A percentile compares a stretch with the other conserved stretches of the same genome.
Evolutionary conservation across 2,797 vertebrate genomes (phyloP).

Genomic region (Trematomus bernacchii): DNA sequence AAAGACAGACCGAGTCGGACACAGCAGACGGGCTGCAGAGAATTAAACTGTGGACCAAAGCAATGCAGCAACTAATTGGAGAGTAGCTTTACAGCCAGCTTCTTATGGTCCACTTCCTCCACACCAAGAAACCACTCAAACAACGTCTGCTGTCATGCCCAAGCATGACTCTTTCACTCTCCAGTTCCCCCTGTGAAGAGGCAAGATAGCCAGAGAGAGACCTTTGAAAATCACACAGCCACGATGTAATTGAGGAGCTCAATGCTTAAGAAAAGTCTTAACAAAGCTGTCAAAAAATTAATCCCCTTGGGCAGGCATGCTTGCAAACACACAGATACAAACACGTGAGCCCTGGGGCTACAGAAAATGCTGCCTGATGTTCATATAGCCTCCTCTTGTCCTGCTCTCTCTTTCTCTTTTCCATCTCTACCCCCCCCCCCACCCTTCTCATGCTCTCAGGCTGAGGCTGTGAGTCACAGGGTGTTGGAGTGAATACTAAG

Average conservation of each 20-base stretch:
- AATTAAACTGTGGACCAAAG: slow-evolving; percentile 53
- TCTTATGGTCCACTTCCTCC: slow-evolving; percentile 63
- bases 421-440: slow-evolving; percentile 41
- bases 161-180: slow-evolving; percentile 19
- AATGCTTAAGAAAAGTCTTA: slow-evolving; percentile 70
- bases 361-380: slow-evolving; percentile 71
- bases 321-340: slow-evolving; percentile 73
- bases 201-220: slow-evolving; percentile 46
- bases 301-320: slow-evolving; percentile 74
- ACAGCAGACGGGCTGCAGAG: slow-evolving; percentile 40
- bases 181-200: slow-evolving; percentile 29
- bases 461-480: slow-evolving; percentile 83
- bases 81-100: slow-evolving; percentile 65
- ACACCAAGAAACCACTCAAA: slow-evolving; percentile 60
- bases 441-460: slow-evolving; percentile 62
- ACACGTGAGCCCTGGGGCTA: slow-evolving; percentile 75
- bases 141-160: slow-evolving; percentile 56
- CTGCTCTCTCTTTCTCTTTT: slow-evolving; percentile 56
- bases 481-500: slow-evolving; percentile 88
- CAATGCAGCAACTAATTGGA: slow-evolving; percentile 63
- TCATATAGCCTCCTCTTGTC: slow-evolving; percentile 67
- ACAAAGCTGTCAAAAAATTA: slow-evolving; percentile 83
- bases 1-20: slow-evolving; percentile 54
- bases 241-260: slow-evolving; percentile 63
- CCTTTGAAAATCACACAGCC: slow-evolving; percentile 64